phyloP scores from a whole-genome alignment of 1,140 invertebrate genomes.

The Nixonia krombeini region DNA sequence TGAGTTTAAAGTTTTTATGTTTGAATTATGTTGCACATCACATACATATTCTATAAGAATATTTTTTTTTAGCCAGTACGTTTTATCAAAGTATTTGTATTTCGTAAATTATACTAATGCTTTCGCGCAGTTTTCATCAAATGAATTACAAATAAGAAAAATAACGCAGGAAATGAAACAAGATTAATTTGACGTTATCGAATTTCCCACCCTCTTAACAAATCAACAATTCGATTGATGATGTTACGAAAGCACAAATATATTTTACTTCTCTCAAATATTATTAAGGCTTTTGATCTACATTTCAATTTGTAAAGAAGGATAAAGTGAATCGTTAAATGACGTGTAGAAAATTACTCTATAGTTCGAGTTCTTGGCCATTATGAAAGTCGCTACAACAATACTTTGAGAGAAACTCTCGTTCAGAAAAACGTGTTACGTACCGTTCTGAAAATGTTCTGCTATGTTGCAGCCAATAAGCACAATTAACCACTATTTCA shows the following conservation, averaged over 20 bases:
- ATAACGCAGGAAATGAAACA: background rate
- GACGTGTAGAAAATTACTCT: background rate
- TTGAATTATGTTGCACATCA: too few species aligned
- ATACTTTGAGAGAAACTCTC: background rate
- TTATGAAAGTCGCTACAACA: conserved; percentile 5
- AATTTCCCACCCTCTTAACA: background rate
- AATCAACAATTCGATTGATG: background rate
- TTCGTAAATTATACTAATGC: too few species aligned
- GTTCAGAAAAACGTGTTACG: background rate
- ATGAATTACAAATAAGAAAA: background rate
- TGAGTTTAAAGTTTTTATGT: too few species aligned
- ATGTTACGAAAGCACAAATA: background rate
- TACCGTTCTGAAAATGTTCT: conserved; percentile 36
- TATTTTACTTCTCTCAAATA: background rate
- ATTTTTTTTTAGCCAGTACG: too few species aligned
- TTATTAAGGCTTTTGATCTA: background rate
- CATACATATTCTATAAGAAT: too few species aligned
- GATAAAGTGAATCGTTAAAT: background rate
- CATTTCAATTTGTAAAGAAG: background rate
- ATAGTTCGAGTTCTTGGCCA: conserved; percentile 1
- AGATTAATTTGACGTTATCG: background rate
- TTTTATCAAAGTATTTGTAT: too few species aligned
- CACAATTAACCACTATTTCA: background rate
- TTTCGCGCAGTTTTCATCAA: too few species aligned
- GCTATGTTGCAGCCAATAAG: background rate